Evolutionary conservation across 2,888 invertebrate species (phyloP).

Genomic region (Megalurothrips usitatus): DNA sequence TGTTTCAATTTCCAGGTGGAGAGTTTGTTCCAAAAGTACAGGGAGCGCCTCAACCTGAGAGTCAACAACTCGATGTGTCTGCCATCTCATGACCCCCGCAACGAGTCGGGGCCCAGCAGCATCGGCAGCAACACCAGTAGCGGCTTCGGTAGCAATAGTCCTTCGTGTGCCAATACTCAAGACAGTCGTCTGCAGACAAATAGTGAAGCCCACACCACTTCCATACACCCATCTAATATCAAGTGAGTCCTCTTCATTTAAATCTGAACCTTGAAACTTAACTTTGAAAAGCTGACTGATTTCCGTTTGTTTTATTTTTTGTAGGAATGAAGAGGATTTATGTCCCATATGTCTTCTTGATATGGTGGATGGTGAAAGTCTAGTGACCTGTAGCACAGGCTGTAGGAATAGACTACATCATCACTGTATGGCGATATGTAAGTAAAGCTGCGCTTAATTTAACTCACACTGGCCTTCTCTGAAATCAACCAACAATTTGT

Average conservation of each 20-base stretch:
- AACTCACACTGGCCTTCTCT: not conserved
- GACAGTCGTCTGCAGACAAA: not conserved
- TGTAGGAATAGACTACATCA: constrained; percentile 49
- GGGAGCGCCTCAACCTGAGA: constrained; percentile 41
- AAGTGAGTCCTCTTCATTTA: not conserved
- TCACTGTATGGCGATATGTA: constrained; percentile 46
- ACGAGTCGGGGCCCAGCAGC: not conserved
- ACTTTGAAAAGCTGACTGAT: too few relatives aligned
- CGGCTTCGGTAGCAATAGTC: not conserved
- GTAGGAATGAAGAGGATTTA: constrained; percentile 44
- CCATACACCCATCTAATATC: not conserved
- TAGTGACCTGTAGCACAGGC: constrained; percentile 46
- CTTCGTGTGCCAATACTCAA: constrained; percentile 14
- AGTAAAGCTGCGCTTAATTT: constrained; percentile 23
- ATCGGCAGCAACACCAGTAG: not conserved
- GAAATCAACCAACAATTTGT: not conserved
- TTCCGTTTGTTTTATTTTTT: not conserved
- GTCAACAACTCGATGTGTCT: constrained; percentile 28
- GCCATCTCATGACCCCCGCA: not conserved
- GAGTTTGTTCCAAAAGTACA: constrained; percentile 45
- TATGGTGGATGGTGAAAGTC: constrained; percentile 48
- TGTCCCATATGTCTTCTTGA: constrained; percentile 50
- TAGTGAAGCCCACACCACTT: not conserved
- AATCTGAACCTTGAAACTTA: not conserved
- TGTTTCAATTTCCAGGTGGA: constrained; percentile 42